Conservation (phyloP, 2,888 invertebrate species). For the Piscicola geometra region DNA sequence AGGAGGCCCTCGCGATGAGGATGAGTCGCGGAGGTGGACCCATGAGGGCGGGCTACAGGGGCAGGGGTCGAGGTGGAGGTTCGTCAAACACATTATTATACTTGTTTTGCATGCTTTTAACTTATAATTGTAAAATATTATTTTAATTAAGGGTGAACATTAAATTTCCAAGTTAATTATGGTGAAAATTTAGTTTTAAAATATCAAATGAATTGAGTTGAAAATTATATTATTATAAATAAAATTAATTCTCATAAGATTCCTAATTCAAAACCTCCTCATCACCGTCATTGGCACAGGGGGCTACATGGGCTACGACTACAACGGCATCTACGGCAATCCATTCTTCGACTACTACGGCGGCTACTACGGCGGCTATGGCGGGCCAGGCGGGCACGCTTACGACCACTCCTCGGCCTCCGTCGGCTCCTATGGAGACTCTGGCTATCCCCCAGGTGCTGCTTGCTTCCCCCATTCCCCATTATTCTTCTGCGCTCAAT, state of each 20-base stretch:
- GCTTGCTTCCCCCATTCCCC: too few relatives aligned
- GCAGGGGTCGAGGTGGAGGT: constrained; percentile 20
- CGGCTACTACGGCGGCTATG: constrained; percentile 59
- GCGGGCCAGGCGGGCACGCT: constrained; percentile 9
- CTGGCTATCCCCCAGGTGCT: constrained; percentile 59
- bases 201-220: too few relatives aligned
- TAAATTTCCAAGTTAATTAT: background rate
- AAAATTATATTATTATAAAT: too few relatives aligned
- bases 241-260: too few relatives aligned
- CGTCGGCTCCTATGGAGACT: constrained; percentile 47
- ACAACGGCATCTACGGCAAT: constrained; percentile 40
- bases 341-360: constrained; percentile 51
- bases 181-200: too few relatives aligned
- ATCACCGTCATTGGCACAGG: background rate
- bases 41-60: constrained; percentile 27
- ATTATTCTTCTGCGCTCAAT: too few relatives aligned
- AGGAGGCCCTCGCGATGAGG: constrained; percentile 60
- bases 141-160: background rate
- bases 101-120: too few relatives aligned
- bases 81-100: too few relatives aligned
- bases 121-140: too few relatives aligned
- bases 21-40: constrained; percentile 48
- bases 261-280: too few relatives aligned
- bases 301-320: constrained; percentile 53
- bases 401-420: constrained; percentile 32